Evolutionary conservation across 2,888 invertebrate genomes (phyloP), one percentile per base, ranked within the genome.

Genomic region (Drosophila demipolita): DNA sequence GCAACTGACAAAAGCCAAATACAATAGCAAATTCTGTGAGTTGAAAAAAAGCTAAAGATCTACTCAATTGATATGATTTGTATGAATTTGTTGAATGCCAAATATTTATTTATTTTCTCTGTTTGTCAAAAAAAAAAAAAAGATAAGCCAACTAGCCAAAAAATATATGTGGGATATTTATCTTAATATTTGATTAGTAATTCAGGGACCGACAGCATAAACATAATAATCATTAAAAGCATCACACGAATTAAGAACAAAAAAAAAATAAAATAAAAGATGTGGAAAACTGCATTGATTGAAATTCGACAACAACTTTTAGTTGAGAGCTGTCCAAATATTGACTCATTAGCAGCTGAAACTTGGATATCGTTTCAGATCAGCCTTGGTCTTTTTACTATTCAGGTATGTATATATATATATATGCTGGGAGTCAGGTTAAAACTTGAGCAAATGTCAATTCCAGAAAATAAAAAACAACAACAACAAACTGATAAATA

Each of bases 391-490:
- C 54, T 20, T 60, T 40, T 40, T 54, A 40, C 38, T 40, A 61
- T 61, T 38, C 29, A 55, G 60, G 54, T 54, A 54, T 54, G 54
- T 54, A 54, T 36, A 61, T 32, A 29, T 32, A 29, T 29, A 42
- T 57, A 29, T 42, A 61, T 32, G 38, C 54, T 7, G 9, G 42
- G 38, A 49, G 45, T 20, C 26, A 33, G 20, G 33, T 50, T 35
- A 17, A 4, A 38, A 23, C 15, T 36, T 54, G 7, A n/a, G 40
- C 49, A 36, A 60, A 50, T n/a, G 17, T 8, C 3, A 59, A 12
- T 80, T 83, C 78, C 71, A 26, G 60, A 78, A 7, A 11, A 17
- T 8, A 17, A 17, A 59, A 60, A 64, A 42, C 9, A 57, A 35
- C 42, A 40, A 50, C 70, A 66, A 58, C 26, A 38, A 64, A 60